Conservation (phyloP, 1,140 invertebrate genomes). For the Oedothorax gibbosus region DNA sequence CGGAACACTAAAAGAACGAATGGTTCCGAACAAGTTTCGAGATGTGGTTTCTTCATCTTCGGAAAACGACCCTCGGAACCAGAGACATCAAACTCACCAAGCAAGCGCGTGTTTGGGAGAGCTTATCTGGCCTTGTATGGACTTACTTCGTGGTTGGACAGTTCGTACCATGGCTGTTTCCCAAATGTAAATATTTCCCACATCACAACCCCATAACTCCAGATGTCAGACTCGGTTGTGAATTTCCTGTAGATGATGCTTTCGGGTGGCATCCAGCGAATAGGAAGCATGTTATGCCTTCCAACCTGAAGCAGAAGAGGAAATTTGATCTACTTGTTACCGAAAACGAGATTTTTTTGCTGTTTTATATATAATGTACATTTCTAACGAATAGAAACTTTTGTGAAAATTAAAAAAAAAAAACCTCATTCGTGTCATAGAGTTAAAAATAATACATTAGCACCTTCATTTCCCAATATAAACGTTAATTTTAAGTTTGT, state of each 20-base stretch:
- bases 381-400: background rate
- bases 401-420: background rate
- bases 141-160: conserved; percentile 69
- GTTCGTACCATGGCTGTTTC: conserved; percentile 67
- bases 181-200: conserved; percentile 69
- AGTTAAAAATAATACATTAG: too few relatives aligned
- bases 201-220: conserved; percentile 72
- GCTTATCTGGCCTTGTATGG: too few relatives aligned
- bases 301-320: conserved; percentile 67
- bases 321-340: background rate
- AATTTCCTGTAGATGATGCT: conserved; percentile 70
- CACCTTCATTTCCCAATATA: too few relatives aligned
- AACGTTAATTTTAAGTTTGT: too few relatives aligned
- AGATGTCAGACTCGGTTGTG: conserved; percentile 71
- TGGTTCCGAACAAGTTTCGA: too few relatives aligned
- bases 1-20: too few relatives aligned
- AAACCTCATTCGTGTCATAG: too few relatives aligned
- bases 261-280: conserved; percentile 72
- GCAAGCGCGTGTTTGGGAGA: too few relatives aligned
- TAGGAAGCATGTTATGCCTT: conserved; percentile 69
- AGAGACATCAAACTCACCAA: too few relatives aligned
- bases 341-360: background rate
- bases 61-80: too few relatives aligned
- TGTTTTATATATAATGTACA: background rate
- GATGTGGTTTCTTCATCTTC: too few relatives aligned